Evolutionary conservation across 2,888 invertebrate species (phyloP).

Genomic region (Eledona agricola): DNA sequence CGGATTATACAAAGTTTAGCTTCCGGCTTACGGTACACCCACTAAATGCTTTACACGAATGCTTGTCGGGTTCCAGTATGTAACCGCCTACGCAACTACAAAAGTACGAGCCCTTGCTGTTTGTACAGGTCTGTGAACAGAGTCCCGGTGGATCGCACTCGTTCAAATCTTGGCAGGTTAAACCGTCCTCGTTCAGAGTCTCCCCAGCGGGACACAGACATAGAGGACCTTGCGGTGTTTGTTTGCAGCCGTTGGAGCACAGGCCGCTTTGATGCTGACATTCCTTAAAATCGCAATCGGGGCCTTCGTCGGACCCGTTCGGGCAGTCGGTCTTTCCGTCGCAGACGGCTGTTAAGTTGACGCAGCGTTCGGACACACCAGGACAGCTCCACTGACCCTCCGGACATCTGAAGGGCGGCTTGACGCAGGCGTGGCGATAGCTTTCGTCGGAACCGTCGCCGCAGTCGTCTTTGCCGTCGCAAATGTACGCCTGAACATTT

Average conservation of each 20-base stretch:
- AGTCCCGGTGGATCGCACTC: slow-evolving; percentile 89
- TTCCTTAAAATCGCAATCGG: slow-evolving; percentile 84
- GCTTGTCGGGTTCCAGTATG: slow-evolving; percentile 79
- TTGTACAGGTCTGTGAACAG: slow-evolving; percentile 92
- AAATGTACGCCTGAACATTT: slow-evolving; percentile 76
- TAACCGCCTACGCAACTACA: slow-evolving; percentile 91
- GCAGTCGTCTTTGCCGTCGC: slow-evolving; percentile 94
- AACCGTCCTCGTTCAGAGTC: slow-evolving; percentile 73
- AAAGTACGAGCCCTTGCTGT: slow-evolving; percentile 88
- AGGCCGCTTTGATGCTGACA: slow-evolving; percentile 78
- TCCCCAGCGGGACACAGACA: slow-evolving; percentile 93
- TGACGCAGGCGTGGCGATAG: slow-evolving; percentile 78
- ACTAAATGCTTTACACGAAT: slow-evolving; percentile 84
- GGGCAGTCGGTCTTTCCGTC: slow-evolving; percentile 91
- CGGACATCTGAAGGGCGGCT: slow-evolving; percentile 81
- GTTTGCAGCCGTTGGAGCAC: slow-evolving; percentile 86
- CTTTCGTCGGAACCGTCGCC: slow-evolving; percentile 92
- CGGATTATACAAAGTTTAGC: slow-evolving; percentile 8
- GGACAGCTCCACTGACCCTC: slow-evolving; percentile 89
- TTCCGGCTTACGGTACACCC: no score
- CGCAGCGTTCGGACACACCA: slow-evolving; percentile 79
- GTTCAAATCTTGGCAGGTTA: slow-evolving; percentile 80
- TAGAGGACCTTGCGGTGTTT: slow-evolving; percentile 87
- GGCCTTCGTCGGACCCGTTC: slow-evolving; percentile 92
- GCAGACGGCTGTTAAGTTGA: slow-evolving; percentile 89